Evolutionary conservation across 2,797 vertebrate species (phyloP), one percentile per base, ranked within the genome.

Genomic region (Catharus ustulatus): DNA sequence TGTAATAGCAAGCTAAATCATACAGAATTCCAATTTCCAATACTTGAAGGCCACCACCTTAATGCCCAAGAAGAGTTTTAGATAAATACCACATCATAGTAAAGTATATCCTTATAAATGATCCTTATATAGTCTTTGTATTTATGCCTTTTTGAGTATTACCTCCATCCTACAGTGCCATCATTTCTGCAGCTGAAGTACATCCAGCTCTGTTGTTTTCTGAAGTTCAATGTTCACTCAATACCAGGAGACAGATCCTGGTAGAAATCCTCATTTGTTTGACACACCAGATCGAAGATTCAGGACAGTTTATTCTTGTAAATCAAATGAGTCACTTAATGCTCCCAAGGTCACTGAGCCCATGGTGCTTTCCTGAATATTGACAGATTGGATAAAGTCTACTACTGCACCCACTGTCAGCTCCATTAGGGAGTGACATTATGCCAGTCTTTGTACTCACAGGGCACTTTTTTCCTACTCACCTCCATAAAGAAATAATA

Each of bases 301-400:
- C 67, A 45, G 64, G 72, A 74, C 52, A 83, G 46, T 87, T 93
- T 84, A 91, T 90, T 87, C 68, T 72, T 83, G 73, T 78, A 85
- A 87, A 91, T 77, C 72, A 89, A 93, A 75, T 52, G 55, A 93
- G 82, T 91, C 79, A 48, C 7, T 40, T 42, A 87, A 91, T 30
- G 66, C 48, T 92, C 51, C 73, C 82, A 84, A 92, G 73, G 87
- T 95, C 87, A 91, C 64, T 3, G 36, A 94, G 69, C n/a, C 84
- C 79, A 54, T 6, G 2, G 29, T 76, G 66, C 30, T 76, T 77
- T 89, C 84, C 57, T 84, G 76, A 75, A 84, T 72, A 66, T 5
- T 58, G 55, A 40, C 52, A 61, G 43, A 27, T 3, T 59, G 42
- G 27, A 54, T 9, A 57, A 7, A 57, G 62, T 13, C 59, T 55